Base-by-base conservation (phyloP, 2,113 vertebrate genomes). In the Aspidoscelis tigris region DNA sequence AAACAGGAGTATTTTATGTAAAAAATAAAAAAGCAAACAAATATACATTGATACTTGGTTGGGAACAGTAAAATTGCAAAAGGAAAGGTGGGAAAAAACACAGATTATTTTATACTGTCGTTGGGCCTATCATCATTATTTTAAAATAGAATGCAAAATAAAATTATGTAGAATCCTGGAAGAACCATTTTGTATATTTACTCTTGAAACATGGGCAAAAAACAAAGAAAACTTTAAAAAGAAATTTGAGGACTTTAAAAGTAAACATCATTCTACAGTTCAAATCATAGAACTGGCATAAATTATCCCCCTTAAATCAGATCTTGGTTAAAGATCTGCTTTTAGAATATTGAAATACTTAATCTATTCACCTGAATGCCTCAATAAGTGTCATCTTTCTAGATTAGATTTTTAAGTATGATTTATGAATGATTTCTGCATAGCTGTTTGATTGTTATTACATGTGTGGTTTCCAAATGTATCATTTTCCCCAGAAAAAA, bases 21-120 rank as follows among this genome's bases (percentile, higher is more conserved):
- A 22, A 88, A 90, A 82, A 1, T 58, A 75, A 22, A 88, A 90
- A 82, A 1, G n/a, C 87, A 93, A 82, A 22, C 0, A 83, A 80
- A 39, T 11, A 10, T 69, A 16, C 26, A 5, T 20, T 78, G 14
- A 68, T 81, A 71, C 41, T 83, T 87, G 83, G 61, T 18, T 71
- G 82, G 44, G 26, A 80, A 55, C 8, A 22, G 55, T 41, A 12
- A 84, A 84, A 79, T 41, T 20, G 69, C n/a, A 73, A 14, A 33
- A 81, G 9, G 53, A 16, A 78, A 77, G 68, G 14, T 55, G 58
- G 8, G 8, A 76, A 76, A 55, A 87, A 3, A n/a, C 68, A 80
- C 84, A 53, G 65, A 75, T 91, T 81, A 86, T 81, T 24, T 81
- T 76, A 78, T 71, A 66, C 75, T 82, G 0, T 85, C 85, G 74